Percentiles rank a stretch among this genome's conserved stretches.
Conservation (phyloP, 2,113 vertebrate genomes). For the Rhynchomys soricoides region DNA sequence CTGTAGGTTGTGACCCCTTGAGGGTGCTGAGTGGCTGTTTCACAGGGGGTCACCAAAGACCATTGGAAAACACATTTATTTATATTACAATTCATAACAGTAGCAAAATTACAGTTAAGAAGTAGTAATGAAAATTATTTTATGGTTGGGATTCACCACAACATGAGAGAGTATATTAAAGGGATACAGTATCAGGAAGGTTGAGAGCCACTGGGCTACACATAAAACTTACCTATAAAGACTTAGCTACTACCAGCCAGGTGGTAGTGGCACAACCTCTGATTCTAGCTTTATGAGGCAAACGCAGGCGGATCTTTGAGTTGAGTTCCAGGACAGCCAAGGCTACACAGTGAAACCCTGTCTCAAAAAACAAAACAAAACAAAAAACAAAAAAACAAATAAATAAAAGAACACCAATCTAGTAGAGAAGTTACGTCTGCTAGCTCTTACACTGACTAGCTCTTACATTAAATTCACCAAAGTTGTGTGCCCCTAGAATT, state of each 20-base stretch:
- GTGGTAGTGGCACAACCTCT: background rate
- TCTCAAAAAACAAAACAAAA: background rate
- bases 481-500: constrained; percentile 17
- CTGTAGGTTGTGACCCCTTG: background rate
- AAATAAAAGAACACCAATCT: background rate
- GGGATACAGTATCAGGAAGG: background rate
- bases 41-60: background rate
- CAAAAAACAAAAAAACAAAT: background rate
- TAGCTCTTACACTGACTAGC: constrained; percentile 8
- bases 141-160: background rate
- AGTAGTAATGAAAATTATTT: background rate
- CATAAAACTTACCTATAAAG: constrained; percentile 48
- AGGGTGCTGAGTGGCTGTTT: background rate
- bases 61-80: background rate
- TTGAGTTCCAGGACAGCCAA: background rate
- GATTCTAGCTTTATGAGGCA: background rate
- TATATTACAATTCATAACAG: background rate
- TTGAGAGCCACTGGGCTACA: background rate
- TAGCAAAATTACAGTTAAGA: background rate
- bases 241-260: background rate
- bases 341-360: background rate
- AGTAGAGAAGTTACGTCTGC: background rate
- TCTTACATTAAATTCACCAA: constrained; percentile 27
- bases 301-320: background rate
- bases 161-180: background rate